phyloP scores from a whole-genome alignment of 2,113 vertebrate genomes.

The Drymodes brunneopygia region DNA sequence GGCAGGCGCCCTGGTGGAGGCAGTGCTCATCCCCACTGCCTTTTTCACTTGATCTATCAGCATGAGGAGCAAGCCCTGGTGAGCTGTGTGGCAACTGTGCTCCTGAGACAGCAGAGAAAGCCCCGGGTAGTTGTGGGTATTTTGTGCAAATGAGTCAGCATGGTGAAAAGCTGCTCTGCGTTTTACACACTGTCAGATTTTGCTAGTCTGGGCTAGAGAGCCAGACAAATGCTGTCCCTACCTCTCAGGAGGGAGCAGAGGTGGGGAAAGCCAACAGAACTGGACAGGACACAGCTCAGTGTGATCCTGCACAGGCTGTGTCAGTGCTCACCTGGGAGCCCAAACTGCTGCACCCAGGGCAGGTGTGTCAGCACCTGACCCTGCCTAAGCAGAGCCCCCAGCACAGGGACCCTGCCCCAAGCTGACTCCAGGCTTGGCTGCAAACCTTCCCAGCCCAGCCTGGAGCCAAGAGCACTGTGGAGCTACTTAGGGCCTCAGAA shows the following conservation, averaged over 20 bases:
- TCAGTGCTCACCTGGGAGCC: neutral
- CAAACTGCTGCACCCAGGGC: no score
- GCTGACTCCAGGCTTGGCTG: neutral
- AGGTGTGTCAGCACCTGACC: neutral
- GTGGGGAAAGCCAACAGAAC: neutral
- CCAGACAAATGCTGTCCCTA: neutral
- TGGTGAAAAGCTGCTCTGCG: neutral
- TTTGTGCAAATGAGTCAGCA: neutral
- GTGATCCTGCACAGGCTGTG: neutral
- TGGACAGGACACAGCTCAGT: neutral
- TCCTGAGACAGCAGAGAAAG: neutral
- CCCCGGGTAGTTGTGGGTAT: neutral
- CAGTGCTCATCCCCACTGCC: neutral
- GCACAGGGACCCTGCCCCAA: neutral
- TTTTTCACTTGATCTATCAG: neutral
- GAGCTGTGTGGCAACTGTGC: neutral
- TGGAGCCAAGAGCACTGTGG: neutral
- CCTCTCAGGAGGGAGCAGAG: neutral
- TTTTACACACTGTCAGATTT: neutral
- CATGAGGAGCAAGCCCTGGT: neutral
- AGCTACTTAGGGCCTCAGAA: neutral
- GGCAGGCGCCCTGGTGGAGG: neutral
- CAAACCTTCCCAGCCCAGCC: neutral
- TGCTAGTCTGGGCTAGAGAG: neutral
- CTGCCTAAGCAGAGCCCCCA: neutral